phyloP scores from a whole-genome alignment of 2,797 vertebrate genomes.

The Cryptoblepharus egeriae region DNA sequence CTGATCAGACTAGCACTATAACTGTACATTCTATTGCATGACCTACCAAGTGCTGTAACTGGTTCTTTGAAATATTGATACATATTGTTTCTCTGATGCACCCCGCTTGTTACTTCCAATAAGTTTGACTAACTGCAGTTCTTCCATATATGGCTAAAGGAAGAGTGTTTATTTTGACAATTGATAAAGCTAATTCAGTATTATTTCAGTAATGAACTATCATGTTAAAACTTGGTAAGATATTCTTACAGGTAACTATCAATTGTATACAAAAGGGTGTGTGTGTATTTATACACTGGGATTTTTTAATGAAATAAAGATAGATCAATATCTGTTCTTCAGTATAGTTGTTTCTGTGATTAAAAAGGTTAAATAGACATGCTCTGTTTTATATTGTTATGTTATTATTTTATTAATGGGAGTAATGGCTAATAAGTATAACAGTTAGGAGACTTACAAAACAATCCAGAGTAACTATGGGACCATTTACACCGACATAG shows the following conservation, averaged over 20 bases:
- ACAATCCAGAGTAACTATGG: too few relatives aligned
- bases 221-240: neutral
- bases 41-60: neutral
- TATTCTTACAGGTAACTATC: neutral
- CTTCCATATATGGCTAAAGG: neutral
- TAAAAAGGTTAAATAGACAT: neutral
- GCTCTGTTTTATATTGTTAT: neutral
- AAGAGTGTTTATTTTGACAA: slow-evolving; percentile 6
- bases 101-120: neutral
- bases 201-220: neutral
- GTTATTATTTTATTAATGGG: too few relatives aligned
- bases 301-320: neutral
- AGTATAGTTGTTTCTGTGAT: neutral
- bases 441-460: too few relatives aligned
- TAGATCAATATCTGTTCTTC: neutral
- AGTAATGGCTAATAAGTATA: too few relatives aligned
- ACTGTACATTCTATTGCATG: slow-evolving; percentile 81
- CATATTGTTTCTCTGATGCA: neutral
- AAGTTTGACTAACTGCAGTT: neutral
- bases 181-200: neutral
- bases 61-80: fast-evolving
- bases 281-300: neutral
- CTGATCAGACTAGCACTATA: slow-evolving; percentile 87
- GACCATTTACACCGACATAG: too few relatives aligned
- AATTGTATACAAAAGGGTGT: neutral